phyloP scores from a whole-genome alignment of 2,888 invertebrate species.

The Psylliodes chrysocephalus region DNA sequence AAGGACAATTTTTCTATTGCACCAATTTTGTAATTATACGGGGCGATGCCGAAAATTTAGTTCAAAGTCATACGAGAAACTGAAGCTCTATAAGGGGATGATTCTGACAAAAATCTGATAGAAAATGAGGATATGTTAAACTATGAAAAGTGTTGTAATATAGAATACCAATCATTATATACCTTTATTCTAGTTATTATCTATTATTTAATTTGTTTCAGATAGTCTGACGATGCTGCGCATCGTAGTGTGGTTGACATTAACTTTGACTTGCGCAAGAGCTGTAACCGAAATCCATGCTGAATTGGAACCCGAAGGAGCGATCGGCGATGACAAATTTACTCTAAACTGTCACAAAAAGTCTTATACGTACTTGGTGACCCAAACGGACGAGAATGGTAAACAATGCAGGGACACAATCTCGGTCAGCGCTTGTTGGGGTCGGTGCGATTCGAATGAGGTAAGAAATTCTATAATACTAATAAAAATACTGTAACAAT shows the following conservation, averaged over 20 bases:
- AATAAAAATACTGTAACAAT: too few species aligned
- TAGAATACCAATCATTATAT: too few species aligned
- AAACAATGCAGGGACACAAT: slow-evolving; percentile 80
- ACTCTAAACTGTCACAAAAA: slow-evolving; percentile 76
- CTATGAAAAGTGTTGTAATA: too few species aligned
- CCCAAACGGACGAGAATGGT: slow-evolving; percentile 72
- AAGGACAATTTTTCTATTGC: too few species aligned
- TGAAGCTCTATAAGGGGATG: too few species aligned
- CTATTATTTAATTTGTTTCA: neutral
- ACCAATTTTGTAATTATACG: too few species aligned
- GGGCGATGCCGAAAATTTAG: too few species aligned
- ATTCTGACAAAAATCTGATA: too few species aligned
- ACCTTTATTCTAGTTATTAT: too few species aligned
- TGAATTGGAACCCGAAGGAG: slow-evolving; percentile 52
- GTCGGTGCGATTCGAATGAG: slow-evolving; percentile 85
- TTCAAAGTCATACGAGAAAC: too few species aligned
- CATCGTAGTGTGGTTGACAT: slow-evolving; percentile 21
- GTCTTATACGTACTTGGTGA: slow-evolving; percentile 74
- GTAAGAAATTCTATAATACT: slow-evolving; percentile 66
- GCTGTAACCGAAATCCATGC: slow-evolving; percentile 51
- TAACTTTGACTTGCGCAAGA: slow-evolving; percentile 27
- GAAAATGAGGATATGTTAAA: too few species aligned
- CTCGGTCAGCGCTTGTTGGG: slow-evolving; percentile 82
- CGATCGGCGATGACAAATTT: slow-evolving; percentile 60
- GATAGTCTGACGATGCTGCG: slow-evolving; percentile 27